Evolutionary conservation across 2,113 vertebrate species (phyloP).

Genomic region (Phylloscopus trochiloides): DNA sequence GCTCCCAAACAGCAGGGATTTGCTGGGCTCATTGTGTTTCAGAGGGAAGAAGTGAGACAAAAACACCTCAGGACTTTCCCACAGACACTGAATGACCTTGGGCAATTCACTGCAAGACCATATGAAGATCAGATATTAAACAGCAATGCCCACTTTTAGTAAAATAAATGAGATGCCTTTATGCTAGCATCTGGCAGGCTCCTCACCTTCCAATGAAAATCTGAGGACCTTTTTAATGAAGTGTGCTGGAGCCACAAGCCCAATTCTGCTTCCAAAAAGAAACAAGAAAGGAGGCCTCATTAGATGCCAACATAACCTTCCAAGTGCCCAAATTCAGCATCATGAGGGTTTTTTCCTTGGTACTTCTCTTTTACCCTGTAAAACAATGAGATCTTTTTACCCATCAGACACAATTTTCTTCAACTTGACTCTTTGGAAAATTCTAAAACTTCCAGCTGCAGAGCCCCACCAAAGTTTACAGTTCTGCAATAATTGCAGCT

Average conservation of each 20-base stretch:
- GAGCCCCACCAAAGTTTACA: background rate
- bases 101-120: background rate
- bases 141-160: background rate
- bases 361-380: background rate
- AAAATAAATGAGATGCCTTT: background rate
- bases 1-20: background rate
- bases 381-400: background rate
- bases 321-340: background rate
- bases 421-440: background rate
- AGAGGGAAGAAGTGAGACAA: background rate
- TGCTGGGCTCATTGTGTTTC: background rate
- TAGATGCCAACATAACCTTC: background rate
- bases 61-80: background rate
- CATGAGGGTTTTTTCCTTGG: background rate
- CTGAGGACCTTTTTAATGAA: background rate
- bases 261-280: background rate
- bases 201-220: background rate
- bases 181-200: background rate
- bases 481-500: background rate
- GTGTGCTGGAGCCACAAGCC: background rate
- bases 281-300: background rate
- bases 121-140: background rate
- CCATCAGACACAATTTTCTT: background rate
- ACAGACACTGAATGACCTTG: background rate
- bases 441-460: background rate